These are phyloP conservation scores for Platerodrilus igneus DNA, from an alignment of 2,888 invertebrate genomes.

Conservation along the genomic window DNA sequence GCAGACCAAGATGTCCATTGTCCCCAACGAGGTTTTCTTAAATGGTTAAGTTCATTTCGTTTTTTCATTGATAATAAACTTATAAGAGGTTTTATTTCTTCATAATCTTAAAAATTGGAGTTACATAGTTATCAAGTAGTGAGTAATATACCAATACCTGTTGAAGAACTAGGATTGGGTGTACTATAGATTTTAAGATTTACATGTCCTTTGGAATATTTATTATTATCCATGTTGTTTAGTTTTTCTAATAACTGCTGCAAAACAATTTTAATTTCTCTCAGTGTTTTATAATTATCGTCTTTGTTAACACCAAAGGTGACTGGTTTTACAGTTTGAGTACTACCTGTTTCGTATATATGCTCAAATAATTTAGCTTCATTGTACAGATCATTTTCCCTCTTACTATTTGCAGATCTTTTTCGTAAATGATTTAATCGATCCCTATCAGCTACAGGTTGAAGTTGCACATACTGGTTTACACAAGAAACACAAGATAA, in stretches of 20 bases:
- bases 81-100: too few species aligned
- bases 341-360: conserved; percentile 8
- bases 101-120: too few species aligned
- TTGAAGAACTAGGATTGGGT: too few species aligned
- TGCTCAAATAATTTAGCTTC: conserved; percentile 10
- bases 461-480: too few species aligned
- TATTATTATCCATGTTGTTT: conserved; percentile 1
- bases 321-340: too few species aligned
- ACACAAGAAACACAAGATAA: too few species aligned
- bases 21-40: conserved; percentile 41
- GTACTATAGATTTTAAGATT: too few species aligned
- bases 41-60: not conserved
- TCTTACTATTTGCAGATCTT: conserved; percentile 4
- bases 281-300: not conserved
- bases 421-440: conserved; percentile 5
- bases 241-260: conserved; percentile 1
- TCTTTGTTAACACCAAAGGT: too few species aligned
- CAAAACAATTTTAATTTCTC: not conserved
- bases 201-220: too few species aligned
- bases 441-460: not conserved
- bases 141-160: too few species aligned
- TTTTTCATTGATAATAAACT: too few species aligned
- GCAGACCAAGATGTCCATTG: conserved; percentile 59
- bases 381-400: not conserved
- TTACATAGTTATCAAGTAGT: too few species aligned